Percentiles rank a stretch among this genome's conserved stretches.
phyloP scores from a whole-genome alignment of 2,113 vertebrate species.

The Neoarius graeffei region DNA sequence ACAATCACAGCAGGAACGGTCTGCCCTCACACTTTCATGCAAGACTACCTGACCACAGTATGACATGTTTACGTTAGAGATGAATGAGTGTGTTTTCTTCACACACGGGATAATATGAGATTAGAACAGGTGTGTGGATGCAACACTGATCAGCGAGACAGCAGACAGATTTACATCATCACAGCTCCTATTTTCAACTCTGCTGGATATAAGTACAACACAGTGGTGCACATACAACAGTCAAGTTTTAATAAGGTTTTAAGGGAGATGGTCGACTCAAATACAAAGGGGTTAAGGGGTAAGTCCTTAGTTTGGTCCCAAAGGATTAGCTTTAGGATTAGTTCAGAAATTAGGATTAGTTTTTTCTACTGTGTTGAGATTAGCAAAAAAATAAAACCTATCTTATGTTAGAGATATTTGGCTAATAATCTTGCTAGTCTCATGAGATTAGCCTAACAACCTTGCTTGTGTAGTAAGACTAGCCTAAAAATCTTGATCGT shows the following conservation, averaged over 20 bases:
- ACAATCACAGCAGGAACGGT: not conserved
- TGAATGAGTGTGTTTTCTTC: conserved; percentile 20
- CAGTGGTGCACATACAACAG: not conserved
- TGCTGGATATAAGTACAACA: not conserved
- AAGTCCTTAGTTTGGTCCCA: too few species aligned
- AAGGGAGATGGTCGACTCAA: not conserved
- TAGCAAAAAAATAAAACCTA: not conserved
- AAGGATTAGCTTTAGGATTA: not conserved
- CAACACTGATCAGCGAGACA: not conserved
- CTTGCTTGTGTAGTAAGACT: not conserved
- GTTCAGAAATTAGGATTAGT: too few species aligned
- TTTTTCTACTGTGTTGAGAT: too few species aligned
- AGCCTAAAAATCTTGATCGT: not conserved
- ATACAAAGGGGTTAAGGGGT: not conserved
- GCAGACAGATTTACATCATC: conserved; percentile 17
- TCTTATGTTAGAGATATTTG: not conserved
- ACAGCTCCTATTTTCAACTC: not conserved
- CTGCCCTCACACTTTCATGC: conserved; percentile 5
- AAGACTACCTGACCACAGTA: conserved; percentile 33
- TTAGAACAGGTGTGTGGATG: conserved; percentile 40
- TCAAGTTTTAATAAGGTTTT: not conserved
- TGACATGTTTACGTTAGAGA: conserved; percentile 26
- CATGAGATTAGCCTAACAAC: not conserved
- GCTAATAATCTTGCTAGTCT: not conserved
- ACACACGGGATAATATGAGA: not conserved